Evolutionary conservation across 2,113 vertebrate genomes (phyloP).

Genomic region (Leuciscus idus): DNA sequence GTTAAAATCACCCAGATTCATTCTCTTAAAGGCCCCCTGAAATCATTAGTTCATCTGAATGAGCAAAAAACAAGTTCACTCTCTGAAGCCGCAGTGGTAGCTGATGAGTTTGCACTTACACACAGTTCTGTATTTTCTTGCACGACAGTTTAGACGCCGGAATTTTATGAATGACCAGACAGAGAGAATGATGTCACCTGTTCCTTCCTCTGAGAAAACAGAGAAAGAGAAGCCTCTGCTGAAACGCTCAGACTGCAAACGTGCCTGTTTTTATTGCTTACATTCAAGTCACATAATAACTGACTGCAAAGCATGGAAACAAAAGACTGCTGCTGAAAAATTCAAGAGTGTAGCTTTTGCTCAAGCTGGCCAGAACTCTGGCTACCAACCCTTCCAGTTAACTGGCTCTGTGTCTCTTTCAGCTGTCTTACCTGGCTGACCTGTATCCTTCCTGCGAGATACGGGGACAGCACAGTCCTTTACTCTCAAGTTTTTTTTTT

Average conservation of each 20-base stretch:
- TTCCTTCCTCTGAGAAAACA: neutral
- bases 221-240: neutral
- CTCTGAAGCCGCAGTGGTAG: slow-evolving; percentile 1
- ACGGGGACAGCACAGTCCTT: neutral
- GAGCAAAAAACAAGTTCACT: slow-evolving; percentile 28
- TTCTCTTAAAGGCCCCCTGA: neutral
- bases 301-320: slow-evolving; percentile 15
- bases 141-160: too few species aligned
- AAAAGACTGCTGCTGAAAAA: neutral
- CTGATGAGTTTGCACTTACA: slow-evolving; percentile 28
- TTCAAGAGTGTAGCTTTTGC: slow-evolving; percentile 18
- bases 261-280: slow-evolving; percentile 33
- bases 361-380: neutral
- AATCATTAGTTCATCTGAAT: neutral
- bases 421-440: neutral
- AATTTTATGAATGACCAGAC: neutral
- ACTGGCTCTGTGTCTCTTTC: neutral
- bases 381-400: slow-evolving; percentile 11
- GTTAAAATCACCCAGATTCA: neutral
- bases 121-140: neutral
- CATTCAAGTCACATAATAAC: neutral
- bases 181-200: neutral
- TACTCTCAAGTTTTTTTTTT: too few species aligned
- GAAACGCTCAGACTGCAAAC: neutral
- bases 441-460: slow-evolving; percentile 19